Conservation (phyloP, 1,140 invertebrate species). For the Lethrus apterus region DNA sequence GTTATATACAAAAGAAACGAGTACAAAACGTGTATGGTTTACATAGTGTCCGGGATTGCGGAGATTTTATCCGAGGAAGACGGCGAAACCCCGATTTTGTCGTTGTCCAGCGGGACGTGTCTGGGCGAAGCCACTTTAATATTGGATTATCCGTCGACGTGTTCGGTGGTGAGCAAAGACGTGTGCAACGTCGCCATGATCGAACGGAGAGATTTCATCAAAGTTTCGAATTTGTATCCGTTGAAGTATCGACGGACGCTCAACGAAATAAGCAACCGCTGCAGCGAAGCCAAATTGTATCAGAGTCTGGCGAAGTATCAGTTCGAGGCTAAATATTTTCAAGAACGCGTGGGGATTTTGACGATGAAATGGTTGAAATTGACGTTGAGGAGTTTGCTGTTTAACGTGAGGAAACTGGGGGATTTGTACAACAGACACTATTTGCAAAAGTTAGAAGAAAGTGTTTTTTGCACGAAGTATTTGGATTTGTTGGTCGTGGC, state of each 20-base stretch:
- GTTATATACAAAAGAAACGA: neutral
- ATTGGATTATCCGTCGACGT: constrained; percentile 11
- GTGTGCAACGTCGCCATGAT: constrained; percentile 14
- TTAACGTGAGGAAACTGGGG: neutral
- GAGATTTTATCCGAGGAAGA: constrained; percentile 20
- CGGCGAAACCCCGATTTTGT: constrained; percentile 18
- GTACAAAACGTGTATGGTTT: constrained; percentile 10
- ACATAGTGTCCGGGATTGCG: constrained; percentile 16
- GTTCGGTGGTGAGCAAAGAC: constrained; percentile 14
- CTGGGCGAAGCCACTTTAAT: constrained; percentile 17
- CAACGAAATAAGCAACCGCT: neutral
- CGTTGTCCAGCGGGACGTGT: constrained; percentile 13
- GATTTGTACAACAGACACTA: neutral
- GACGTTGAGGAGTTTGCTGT: neutral
- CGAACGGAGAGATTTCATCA: constrained; percentile 3
- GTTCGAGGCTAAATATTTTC: neutral
- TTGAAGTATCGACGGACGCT: too few relatives aligned
- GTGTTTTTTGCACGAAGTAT: constrained; percentile 12
- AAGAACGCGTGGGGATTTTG: neutral
- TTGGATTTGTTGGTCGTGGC: constrained; percentile 10
- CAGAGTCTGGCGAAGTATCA: neutral
- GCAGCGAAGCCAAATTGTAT: neutral
- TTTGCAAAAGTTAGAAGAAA: neutral
- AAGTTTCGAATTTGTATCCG: constrained; percentile 6
- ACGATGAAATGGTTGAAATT: constrained; percentile 12